These are phyloP conservation scores for Entomobrya multifasciata DNA, from an alignment of 2,888 invertebrate species.

Conservation along the genomic window DNA sequence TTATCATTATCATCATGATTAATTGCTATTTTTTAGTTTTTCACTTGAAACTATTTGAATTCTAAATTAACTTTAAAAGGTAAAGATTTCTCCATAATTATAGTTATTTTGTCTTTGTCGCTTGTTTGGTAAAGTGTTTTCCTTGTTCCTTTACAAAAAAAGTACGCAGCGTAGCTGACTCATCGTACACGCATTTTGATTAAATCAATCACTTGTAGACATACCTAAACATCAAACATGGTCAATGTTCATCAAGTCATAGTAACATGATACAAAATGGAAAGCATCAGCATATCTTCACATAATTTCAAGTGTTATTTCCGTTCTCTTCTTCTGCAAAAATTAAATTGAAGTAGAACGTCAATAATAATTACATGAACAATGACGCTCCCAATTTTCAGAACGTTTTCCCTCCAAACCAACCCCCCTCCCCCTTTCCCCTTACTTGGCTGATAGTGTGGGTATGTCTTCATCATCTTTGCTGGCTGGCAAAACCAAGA, in stretches of 20 bases:
- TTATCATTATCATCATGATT: slow-evolving; percentile 20
- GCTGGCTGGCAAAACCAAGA: no score
- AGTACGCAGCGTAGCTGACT: no score
- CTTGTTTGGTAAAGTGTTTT: neutral
- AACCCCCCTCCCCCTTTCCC: no score
- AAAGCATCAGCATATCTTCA: neutral
- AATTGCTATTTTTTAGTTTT: slow-evolving; percentile 17
- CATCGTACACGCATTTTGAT: no score
- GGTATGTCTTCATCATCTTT: no score
- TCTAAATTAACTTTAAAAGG: no score
- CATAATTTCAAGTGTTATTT: neutral
- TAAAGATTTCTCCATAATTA: slow-evolving; percentile 66
- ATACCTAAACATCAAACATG: neutral
- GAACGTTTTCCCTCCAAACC: neutral
- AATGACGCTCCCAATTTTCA: slow-evolving; percentile 5
- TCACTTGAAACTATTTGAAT: slow-evolving; percentile 7
- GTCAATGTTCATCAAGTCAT: no score
- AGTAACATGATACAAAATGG: neutral
- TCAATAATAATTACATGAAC: neutral
- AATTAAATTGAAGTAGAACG: neutral
- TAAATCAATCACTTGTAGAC: neutral
- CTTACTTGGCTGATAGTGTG: no score
- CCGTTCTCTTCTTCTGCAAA: neutral
- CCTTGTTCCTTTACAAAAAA: neutral
- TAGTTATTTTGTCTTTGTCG: neutral